Evolutionary conservation across 2,888 invertebrate genomes (phyloP).

Genomic region (Epistrophe grossulariae): DNA sequence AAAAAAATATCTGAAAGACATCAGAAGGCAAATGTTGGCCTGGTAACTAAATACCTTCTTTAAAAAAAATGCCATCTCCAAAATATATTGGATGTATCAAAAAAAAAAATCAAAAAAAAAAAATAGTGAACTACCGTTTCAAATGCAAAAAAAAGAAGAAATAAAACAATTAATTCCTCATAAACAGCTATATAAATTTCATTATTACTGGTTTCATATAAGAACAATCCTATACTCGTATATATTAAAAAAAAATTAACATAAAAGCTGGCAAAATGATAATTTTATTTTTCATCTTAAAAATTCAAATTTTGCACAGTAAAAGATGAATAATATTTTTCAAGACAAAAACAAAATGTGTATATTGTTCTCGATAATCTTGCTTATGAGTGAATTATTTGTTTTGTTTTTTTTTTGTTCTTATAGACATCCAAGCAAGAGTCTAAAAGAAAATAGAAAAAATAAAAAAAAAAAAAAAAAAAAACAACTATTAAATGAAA

Average conservation of each 20-base stretch:
- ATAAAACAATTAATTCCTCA: conserved; percentile 66
- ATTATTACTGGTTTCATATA: conserved; percentile 70
- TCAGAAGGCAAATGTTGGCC: conserved; percentile 33
- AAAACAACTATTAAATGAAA: conserved; percentile 79
- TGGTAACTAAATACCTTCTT: conserved; percentile 41
- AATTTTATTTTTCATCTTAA: conserved; percentile 53
- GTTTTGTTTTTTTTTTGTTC: conserved; percentile 25
- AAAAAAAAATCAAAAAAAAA: conserved; percentile 23
- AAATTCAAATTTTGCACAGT: conserved; percentile 13
- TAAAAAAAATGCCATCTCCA: conserved; percentile 28
- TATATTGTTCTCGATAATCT: conserved; percentile 55
- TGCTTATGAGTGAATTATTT: conserved; percentile 71
- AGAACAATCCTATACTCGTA: conserved; percentile 40
- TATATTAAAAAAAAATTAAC: conserved; percentile 19
- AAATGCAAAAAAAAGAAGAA: conserved; percentile 17
- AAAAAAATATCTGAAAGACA: conserved; percentile 29
- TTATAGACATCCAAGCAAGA: conserved; percentile 5
- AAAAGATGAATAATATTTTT: conserved; percentile 13
- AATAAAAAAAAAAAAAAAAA: conserved; percentile 31
- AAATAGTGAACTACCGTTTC: conserved; percentile 22
- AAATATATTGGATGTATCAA: conserved; percentile 51
- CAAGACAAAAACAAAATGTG: background rate
- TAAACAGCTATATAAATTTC: conserved; percentile 57
- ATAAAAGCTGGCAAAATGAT: conserved; percentile 43
- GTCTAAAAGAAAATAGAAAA: conserved; percentile 52